Percentiles rank a stretch among this genome's conserved stretches.
phyloP scores from a whole-genome alignment of 1,140 invertebrate species.

The Aphelenchoides besseyi region DNA sequence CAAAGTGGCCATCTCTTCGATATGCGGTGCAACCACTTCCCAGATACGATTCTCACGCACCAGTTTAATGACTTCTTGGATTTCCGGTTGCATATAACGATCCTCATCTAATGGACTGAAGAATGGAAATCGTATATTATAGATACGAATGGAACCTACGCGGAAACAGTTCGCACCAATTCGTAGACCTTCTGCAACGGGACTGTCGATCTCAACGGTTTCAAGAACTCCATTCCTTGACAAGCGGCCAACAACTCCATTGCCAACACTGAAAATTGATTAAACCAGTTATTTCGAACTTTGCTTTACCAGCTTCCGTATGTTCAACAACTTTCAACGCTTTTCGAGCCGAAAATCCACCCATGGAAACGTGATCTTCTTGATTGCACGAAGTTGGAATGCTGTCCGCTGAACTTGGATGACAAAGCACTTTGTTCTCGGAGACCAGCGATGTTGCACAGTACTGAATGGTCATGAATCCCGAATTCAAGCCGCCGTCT shows the following conservation, averaged over 20 bases:
- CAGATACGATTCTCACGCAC: slow-evolving; percentile 57
- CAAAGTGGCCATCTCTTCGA: slow-evolving; percentile 47
- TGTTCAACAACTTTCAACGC: slow-evolving; percentile 66
- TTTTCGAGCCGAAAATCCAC: slow-evolving; percentile 73
- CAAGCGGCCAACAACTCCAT: slow-evolving; percentile 74
- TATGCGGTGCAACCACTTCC: slow-evolving; percentile 50
- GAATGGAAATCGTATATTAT: slow-evolving; percentile 1
- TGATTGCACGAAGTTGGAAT: slow-evolving; percentile 73
- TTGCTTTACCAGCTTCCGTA: slow-evolving; percentile 51
- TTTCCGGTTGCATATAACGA: slow-evolving; percentile 61
- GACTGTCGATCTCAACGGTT: slow-evolving; percentile 71
- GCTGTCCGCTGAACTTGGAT: slow-evolving; percentile 72
- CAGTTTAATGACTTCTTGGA: slow-evolving; percentile 54
- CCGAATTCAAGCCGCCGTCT: slow-evolving; percentile 74
- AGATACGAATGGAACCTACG: slow-evolving; percentile 40
- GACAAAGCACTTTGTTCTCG: slow-evolving; percentile 75
- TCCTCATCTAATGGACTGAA: slow-evolving; percentile 55
- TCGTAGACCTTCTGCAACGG: slow-evolving; percentile 73
- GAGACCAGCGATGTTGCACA: slow-evolving; percentile 73
- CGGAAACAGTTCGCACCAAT: slow-evolving; percentile 66
- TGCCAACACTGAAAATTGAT: slow-evolving; percentile 68
- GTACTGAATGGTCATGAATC: slow-evolving; percentile 76
- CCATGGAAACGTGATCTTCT: slow-evolving; percentile 78
- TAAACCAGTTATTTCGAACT: not conserved
- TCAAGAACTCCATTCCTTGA: slow-evolving; percentile 74